Conservation (phyloP, 2,113 vertebrate genomes). For the Abramis brama region DNA sequence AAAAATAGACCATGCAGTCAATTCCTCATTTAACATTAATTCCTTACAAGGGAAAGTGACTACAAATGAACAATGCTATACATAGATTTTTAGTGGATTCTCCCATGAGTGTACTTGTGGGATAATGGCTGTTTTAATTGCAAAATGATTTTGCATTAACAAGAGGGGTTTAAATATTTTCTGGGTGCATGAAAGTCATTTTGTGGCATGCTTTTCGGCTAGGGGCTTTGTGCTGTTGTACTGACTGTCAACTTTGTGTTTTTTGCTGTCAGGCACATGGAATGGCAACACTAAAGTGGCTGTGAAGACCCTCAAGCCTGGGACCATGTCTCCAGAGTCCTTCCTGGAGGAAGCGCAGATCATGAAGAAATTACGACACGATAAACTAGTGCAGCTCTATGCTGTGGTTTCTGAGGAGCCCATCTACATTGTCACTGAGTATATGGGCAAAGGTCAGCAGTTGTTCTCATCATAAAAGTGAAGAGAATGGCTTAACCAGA, state of each 20-base stretch:
- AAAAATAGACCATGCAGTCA: not conserved
- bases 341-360: conserved; percentile 99
- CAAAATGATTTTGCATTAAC: not conserved
- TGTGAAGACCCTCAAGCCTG: conserved; percentile 97
- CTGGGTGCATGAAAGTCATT: not conserved
- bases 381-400: conserved; percentile 96
- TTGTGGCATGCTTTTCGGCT: conserved; percentile 10
- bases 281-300: conserved; percentile 99
- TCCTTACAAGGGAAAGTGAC: not conserved
- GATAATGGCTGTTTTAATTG: conserved; percentile 16
- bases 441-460: conserved; percentile 92
- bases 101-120: not conserved
- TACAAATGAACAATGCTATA: not conserved
- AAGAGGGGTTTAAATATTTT: not conserved
- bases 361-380: conserved; percentile 97
- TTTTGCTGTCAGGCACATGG: conserved; percentile 84
- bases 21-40: not conserved
- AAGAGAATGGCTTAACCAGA: not conserved
- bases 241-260: conserved; percentile 2
- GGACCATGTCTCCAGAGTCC: conserved; percentile 97
- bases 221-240: not conserved
- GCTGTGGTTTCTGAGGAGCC: conserved; percentile 97
- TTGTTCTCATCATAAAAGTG: conserved; percentile 1
- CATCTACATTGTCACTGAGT: conserved; percentile 98
- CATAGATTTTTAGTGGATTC: not conserved